These are phyloP conservation scores for Alentia gelatinosa DNA, from an alignment of 2,888 invertebrate genomes.

Conservation along the genomic window DNA sequence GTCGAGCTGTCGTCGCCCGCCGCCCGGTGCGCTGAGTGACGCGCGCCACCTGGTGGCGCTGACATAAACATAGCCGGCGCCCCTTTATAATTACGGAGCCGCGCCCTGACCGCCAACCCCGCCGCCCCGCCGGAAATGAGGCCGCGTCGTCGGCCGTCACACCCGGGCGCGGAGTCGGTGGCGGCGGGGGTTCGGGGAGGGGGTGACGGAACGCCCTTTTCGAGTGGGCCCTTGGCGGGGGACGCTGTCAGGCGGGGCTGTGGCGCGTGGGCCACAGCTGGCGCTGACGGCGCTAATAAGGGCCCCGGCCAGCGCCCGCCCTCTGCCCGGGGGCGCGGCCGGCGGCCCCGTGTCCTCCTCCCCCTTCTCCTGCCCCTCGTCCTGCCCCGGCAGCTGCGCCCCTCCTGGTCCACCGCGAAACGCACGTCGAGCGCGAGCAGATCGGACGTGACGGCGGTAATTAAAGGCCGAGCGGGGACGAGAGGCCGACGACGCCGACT, in stretches of 20 bases:
- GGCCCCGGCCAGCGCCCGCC: neutral
- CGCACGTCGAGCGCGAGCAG: slow-evolving; percentile 25
- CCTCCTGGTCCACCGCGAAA: neutral
- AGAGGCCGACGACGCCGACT: no score
- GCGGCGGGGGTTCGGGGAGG: neutral
- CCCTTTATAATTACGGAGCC: slow-evolving; percentile 20
- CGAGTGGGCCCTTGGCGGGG: neutral
- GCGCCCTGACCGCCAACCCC: neutral
- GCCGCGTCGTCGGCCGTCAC: slow-evolving; percentile 6
- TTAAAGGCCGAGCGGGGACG: neutral
- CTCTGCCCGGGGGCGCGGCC: slow-evolving; percentile 9
- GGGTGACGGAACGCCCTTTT: neutral
- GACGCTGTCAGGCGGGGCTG: slow-evolving; percentile 28
- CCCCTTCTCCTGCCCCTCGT: neutral
- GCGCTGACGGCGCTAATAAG: slow-evolving; percentile 36
- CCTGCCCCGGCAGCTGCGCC: neutral
- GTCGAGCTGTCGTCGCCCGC: neutral
- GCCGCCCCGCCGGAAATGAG: neutral
- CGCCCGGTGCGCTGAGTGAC: slow-evolving; percentile 19
- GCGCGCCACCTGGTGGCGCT: slow-evolving; percentile 5
- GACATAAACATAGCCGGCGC: slow-evolving; percentile 31
- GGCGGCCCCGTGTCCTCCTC: neutral
- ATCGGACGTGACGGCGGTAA: slow-evolving; percentile 10
- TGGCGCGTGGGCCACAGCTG: slow-evolving; percentile 14
- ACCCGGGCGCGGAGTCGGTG: neutral